These are phyloP conservation scores for Neogobius melanostomus DNA, from an alignment of 2,113 vertebrate species.

Conservation along the genomic window DNA sequence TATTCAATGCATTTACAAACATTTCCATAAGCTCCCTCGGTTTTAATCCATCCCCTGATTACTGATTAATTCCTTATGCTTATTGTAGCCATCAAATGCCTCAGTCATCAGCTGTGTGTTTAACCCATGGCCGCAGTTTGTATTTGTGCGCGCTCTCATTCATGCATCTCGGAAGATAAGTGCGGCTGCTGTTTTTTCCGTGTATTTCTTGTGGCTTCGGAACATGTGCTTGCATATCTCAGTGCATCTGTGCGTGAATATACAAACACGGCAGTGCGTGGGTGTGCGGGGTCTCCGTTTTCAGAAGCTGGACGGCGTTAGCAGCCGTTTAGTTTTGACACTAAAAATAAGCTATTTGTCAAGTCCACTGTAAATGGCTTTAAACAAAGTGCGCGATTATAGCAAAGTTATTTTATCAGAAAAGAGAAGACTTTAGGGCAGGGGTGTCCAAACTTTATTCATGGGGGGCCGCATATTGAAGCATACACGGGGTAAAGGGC, in stretches of 20 bases:
- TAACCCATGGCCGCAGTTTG: conserved; percentile 25
- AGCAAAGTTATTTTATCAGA: no score
- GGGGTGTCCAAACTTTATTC: no score
- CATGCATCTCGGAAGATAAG: conserved; percentile 43
- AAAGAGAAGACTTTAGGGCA: no score
- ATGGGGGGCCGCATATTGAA: no score
- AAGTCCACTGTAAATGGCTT: no score
- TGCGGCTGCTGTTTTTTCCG: background rate
- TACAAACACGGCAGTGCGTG: background rate
- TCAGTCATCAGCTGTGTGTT: conserved; percentile 39
- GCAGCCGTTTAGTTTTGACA: conserved; percentile 1
- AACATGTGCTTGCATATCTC: conserved; percentile 5
- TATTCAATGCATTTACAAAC: background rate
- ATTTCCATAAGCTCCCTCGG: background rate
- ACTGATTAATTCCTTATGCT: conserved; percentile 25
- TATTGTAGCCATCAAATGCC: conserved; percentile 26
- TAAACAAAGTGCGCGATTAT: no score
- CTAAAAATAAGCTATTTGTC: background rate
- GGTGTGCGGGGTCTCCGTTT: background rate
- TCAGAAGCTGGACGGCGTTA: background rate
- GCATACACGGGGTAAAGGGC: no score
- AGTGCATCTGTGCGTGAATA: conserved; percentile 9
- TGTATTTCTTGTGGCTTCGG: conserved; percentile 4
- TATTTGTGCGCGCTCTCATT: conserved; percentile 17
- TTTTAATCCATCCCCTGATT: background rate